A percentile compares a stretch with the other conserved stretches of the same genome.
These are phyloP conservation scores for Drosophila insularis DNA, from an alignment of 1,140 invertebrate species.

Conservation along the genomic window DNA sequence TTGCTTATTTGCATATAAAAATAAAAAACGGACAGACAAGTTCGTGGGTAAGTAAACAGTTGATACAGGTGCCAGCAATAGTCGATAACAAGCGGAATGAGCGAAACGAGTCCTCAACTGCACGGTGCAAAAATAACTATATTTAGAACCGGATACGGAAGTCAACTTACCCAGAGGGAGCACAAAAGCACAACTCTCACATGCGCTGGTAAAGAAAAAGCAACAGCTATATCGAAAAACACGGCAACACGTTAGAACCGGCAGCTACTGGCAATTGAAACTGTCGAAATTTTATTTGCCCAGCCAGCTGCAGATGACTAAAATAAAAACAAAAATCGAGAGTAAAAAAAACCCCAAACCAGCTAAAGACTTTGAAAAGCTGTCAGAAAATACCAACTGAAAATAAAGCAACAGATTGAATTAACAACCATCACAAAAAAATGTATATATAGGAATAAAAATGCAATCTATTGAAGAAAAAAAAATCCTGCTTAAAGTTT, in stretches of 20 bases:
- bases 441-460: no score
- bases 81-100: neutral
- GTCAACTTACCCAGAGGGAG: conserved; percentile 43
- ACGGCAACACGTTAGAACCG: conserved; percentile 4
- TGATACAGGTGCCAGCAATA: conserved; percentile 17
- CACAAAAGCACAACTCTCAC: conserved; percentile 11
- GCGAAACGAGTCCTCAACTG: conserved; percentile 49
- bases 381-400: neutral
- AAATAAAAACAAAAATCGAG: conserved; percentile 8
- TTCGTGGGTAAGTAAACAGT: conserved; percentile 48
- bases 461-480: no score
- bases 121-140: conserved; percentile 64
- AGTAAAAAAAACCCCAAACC: neutral
- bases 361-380: conserved; percentile 13
- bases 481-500: no score
- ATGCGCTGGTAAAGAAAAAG: neutral
- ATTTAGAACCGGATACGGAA: conserved; percentile 66
- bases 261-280: conserved; percentile 54
- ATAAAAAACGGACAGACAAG: conserved; percentile 34
- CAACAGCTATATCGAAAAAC: conserved; percentile 7
- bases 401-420: conserved; percentile 5
- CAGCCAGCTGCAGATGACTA: conserved; percentile 24
- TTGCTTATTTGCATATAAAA: conserved; percentile 71
- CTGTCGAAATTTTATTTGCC: conserved; percentile 44
- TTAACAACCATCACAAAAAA: neutral